Evolutionary conservation across 2,797 vertebrate genomes (phyloP).

Genomic region (Hydrolagus colliei): DNA sequence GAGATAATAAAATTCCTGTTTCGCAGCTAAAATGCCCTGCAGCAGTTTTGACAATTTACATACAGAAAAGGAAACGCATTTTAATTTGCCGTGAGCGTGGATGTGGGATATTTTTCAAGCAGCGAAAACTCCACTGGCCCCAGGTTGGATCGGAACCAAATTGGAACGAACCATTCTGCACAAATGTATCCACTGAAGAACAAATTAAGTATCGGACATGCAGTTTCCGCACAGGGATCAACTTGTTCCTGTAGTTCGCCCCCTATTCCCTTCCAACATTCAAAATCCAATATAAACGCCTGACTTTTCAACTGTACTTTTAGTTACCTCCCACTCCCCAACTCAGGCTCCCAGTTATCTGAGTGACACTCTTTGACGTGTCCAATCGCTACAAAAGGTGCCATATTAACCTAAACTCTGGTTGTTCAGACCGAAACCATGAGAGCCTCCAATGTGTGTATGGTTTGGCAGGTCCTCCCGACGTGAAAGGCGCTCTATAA

Average conservation of each 20-base stretch:
- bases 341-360: too few relatives aligned
- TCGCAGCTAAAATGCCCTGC: not conserved
- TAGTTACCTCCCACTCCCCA: too few relatives aligned
- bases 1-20: constrained; percentile 33
- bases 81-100: not conserved
- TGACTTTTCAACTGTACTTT: too few relatives aligned
- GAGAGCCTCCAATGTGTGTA: too few relatives aligned
- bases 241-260: not conserved
- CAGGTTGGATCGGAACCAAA: not conserved
- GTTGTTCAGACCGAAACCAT: too few relatives aligned
- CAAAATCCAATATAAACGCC: not conserved
- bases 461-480: too few relatives aligned
- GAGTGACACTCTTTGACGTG: not conserved
- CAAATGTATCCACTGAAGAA: not conserved
- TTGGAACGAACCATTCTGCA: not conserved
- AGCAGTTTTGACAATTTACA: constrained; percentile 11
- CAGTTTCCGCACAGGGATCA: not conserved
- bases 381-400: not conserved
- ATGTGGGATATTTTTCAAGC: constrained; percentile 2
- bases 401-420: not conserved
- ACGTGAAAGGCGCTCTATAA: too few relatives aligned
- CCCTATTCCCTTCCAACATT: not conserved
- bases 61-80: not conserved
- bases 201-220: not conserved
- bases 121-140: not conserved